Evolutionary conservation across 1,140 invertebrate genomes (phyloP).

Genomic region (Lysiphlebus fabarum): DNA sequence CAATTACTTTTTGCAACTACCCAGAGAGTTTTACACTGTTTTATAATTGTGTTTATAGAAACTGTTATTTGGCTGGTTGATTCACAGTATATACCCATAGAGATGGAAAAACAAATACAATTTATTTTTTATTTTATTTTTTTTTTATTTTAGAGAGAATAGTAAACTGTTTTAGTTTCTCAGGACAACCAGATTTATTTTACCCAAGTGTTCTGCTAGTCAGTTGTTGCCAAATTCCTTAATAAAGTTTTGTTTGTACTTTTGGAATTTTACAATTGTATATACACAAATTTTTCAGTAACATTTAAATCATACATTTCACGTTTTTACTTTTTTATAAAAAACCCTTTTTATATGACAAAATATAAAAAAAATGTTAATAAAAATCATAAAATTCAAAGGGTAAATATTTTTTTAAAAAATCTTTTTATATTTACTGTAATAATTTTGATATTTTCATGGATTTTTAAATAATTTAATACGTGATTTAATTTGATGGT

Average conservation of each 20-base stretch:
- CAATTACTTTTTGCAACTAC: constrained; percentile 17
- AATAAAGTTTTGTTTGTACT: constrained; percentile 33
- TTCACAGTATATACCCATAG: constrained; percentile 1
- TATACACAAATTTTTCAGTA: too few relatives aligned
- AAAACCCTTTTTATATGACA: too few relatives aligned
- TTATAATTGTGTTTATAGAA: too few relatives aligned
- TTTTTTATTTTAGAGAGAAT: constrained; percentile 8
- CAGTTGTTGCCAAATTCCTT: constrained; percentile 27
- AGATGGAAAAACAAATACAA: constrained; percentile 14
- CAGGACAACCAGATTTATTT: constrained; percentile 29
- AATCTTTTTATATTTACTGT: too few relatives aligned
- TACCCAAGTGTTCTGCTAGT: constrained; percentile 15
- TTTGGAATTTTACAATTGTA: background rate
- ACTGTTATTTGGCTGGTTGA: background rate
- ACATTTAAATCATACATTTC: too few relatives aligned
- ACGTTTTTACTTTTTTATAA: too few relatives aligned
- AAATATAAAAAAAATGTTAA: constrained; percentile 13
- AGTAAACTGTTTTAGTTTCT: background rate
- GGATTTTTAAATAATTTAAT: too few relatives aligned
- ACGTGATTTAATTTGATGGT: too few relatives aligned
- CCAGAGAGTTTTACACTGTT: background rate
- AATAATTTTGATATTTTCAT: too few relatives aligned
- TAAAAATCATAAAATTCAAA: constrained; percentile 26
- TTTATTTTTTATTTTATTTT: constrained; percentile 17
- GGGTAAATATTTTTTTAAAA: background rate